A percentile compares a stretch with the other conserved stretches of the same genome.
Evolutionary conservation across 2,113 vertebrate species (phyloP).

Genomic region (Myodes glareolus): DNA sequence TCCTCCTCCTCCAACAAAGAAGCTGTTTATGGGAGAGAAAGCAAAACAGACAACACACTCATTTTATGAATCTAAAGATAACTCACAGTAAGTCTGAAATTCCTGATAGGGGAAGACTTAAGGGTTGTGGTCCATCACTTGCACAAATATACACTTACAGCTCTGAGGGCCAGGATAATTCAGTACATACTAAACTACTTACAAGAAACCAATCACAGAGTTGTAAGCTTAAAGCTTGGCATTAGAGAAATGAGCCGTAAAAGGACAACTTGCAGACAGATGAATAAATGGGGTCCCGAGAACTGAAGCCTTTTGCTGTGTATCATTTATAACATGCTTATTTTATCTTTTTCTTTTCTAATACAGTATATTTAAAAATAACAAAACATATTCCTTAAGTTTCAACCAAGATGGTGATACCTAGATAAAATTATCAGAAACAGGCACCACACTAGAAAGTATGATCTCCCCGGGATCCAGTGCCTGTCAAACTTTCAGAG

Average conservation of each 20-base stretch:
- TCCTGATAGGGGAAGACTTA: background rate
- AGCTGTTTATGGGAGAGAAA: background rate
- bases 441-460: background rate
- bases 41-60: background rate
- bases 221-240: background rate
- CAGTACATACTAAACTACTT: background rate
- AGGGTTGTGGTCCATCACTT: background rate
- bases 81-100: background rate
- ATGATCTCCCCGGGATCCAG: background rate
- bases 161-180: background rate
- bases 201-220: background rate
- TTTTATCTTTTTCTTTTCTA: background rate
- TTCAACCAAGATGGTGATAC: background rate
- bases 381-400: constrained; percentile 24
- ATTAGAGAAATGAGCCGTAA: background rate
- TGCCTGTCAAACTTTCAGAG: background rate
- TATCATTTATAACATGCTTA: background rate
- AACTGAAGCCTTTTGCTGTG: background rate
- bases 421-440: background rate
- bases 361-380: constrained; percentile 4
- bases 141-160: background rate
- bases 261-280: background rate
- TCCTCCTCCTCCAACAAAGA: background rate
- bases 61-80: constrained; percentile 33
- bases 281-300: background rate